A percentile compares a stretch with the other conserved stretches of the same genome.
Evolutionary conservation across 2,113 vertebrate species (phyloP).

Genomic region (Tachuris rubrigastra): DNA sequence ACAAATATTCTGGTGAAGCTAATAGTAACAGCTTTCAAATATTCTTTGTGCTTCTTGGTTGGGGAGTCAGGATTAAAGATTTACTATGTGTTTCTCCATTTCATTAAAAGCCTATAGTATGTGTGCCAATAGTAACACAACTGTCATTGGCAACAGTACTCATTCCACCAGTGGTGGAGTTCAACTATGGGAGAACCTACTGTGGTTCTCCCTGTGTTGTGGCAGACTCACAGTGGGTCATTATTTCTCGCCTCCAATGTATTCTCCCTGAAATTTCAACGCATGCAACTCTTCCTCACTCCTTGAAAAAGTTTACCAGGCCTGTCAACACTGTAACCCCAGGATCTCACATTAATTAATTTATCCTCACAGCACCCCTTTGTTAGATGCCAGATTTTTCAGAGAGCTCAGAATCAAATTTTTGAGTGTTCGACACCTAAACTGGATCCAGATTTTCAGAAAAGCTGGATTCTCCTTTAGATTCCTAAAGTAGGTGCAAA

Average conservation of each 20-base stretch:
- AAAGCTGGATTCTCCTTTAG: background rate
- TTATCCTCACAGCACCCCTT: background rate
- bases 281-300: background rate
- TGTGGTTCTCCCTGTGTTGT: background rate
- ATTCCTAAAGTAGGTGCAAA: background rate
- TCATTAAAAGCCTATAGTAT: background rate
- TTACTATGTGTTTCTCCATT: background rate
- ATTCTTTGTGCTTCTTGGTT: background rate
- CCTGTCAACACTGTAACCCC: background rate
- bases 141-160: background rate
- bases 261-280: background rate
- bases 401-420: background rate
- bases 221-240: background rate
- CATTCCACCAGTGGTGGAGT: background rate
- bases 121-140: background rate
- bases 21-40: background rate
- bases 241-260: background rate
- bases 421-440: background rate
- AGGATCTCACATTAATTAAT: conserved; percentile 8
- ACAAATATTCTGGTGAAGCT: background rate
- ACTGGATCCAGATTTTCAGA: background rate
- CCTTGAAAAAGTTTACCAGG: background rate
- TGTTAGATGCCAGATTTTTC: background rate
- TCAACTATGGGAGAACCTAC: background rate
- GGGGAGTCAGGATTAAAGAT: background rate